Conservation (phyloP, 2,888 invertebrate species). For the Eubasilissa splendida region DNA sequence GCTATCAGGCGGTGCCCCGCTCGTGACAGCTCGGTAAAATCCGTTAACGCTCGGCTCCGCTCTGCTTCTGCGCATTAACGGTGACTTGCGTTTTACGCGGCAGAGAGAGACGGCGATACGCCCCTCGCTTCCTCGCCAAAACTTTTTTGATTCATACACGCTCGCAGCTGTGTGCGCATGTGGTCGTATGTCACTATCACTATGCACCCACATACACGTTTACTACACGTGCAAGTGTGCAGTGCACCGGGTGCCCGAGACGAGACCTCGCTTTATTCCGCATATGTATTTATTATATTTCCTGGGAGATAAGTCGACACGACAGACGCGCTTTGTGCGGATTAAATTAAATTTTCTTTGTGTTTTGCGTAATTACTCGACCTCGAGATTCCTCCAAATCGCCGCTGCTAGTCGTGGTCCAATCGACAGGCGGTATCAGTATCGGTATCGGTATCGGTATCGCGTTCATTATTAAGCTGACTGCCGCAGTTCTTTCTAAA, state of each 20-base stretch:
- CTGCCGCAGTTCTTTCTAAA: too few relatives aligned
- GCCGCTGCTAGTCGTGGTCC: too few relatives aligned
- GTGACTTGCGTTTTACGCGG: conserved; percentile 52
- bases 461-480: too few relatives aligned
- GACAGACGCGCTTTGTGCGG: not conserved
- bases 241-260: conserved; percentile 25
- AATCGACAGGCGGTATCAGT: too few relatives aligned
- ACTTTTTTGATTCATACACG: conserved; percentile 45
- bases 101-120: conserved; percentile 20
- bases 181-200: conserved; percentile 31
- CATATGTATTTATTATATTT: not conserved
- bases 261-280: not conserved
- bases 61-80: conserved; percentile 45
- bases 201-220: conserved; percentile 18
- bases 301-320: too few relatives aligned
- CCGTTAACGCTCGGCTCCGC: conserved; percentile 36
- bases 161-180: conserved; percentile 25
- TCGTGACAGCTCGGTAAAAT: conserved; percentile 32
- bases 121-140: conserved; percentile 22
- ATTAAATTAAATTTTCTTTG: not conserved
- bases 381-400: too few relatives aligned
- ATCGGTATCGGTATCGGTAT: too few relatives aligned
- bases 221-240: conserved; percentile 24
- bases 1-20: conserved; percentile 16
- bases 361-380: not conserved